Conservation (phyloP, 53 echinoderm and acorn worm genomes). For the Apostichopus leukothele region DNA sequence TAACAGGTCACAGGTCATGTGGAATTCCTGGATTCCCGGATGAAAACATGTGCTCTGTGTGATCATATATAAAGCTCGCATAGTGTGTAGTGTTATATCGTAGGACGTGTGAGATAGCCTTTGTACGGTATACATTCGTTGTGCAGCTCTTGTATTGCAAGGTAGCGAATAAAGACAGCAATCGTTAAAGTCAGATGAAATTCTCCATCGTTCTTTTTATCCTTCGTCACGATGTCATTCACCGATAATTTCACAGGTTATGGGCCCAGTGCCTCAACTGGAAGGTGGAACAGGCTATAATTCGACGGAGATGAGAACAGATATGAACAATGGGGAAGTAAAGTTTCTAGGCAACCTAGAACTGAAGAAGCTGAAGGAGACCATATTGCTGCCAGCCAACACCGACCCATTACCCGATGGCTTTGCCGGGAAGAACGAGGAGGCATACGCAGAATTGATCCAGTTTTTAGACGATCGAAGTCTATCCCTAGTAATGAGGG, state of each 20-base stretch:
- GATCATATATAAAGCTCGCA: too few relatives aligned
- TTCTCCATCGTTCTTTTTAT: too few relatives aligned
- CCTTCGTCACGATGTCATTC: too few relatives aligned
- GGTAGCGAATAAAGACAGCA: too few relatives aligned
- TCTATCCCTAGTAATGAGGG: constrained; percentile 49
- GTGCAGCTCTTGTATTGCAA: neutral
- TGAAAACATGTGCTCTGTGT: too few relatives aligned
- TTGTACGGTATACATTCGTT: too few relatives aligned
- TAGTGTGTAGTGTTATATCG: too few relatives aligned
- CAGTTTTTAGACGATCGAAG: constrained; percentile 51
- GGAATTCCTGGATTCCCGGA: too few relatives aligned
- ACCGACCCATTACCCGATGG: constrained; percentile 38
- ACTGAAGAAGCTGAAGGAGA: constrained; percentile 38
- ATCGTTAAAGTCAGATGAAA: too few relatives aligned
- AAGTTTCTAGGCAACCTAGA: constrained; percentile 50
- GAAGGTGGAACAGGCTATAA: constrained; percentile 21
- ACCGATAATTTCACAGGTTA: constrained; percentile 16
- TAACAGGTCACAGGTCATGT: too few relatives aligned
- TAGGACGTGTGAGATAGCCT: too few relatives aligned
- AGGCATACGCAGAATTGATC: constrained; percentile 49
- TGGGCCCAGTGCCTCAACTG: constrained; percentile 56
- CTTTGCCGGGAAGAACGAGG: constrained; percentile 49
- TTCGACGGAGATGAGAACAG: constrained; percentile 54
- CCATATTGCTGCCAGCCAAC: constrained; percentile 12
- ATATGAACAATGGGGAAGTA: constrained; percentile 50